phyloP scores from a whole-genome alignment of 2,797 vertebrate species.

The Acanthurus tractus region DNA sequence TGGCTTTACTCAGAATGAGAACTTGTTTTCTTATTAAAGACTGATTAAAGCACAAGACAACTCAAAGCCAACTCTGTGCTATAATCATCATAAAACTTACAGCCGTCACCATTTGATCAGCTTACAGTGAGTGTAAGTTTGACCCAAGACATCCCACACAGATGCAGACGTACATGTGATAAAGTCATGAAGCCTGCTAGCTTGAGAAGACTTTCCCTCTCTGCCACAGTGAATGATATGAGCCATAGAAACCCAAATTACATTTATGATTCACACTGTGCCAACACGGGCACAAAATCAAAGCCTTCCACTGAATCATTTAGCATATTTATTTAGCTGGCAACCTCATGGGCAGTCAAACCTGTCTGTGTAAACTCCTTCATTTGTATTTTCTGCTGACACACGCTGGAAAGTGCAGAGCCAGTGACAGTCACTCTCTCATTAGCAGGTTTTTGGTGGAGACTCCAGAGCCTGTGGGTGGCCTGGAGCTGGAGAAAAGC shows the following conservation, averaged over 20 bases:
- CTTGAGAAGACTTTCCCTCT: conserved; percentile 66
- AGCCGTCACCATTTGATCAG: conserved; percentile 9
- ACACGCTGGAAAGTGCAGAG: conserved; percentile 74
- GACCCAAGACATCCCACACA: conserved; percentile 23
- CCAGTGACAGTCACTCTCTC: conserved; percentile 79
- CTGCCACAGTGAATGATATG: conserved; percentile 72
- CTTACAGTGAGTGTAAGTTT: not conserved
- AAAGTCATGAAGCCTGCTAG: conserved; percentile 50
- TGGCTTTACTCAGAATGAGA: conserved; percentile 23
- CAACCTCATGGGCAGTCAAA: conserved; percentile 68
- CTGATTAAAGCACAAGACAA: conserved; percentile 34
- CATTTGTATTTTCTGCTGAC: conserved; percentile 78
- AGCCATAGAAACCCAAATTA: conserved; percentile 74
- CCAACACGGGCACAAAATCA: conserved; percentile 74
- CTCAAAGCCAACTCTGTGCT: conserved; percentile 27
- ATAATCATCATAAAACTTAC: conserved; percentile 25
- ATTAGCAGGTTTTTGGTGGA: conserved; percentile 75
- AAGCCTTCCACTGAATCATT: conserved; percentile 79
- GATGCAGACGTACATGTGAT: conserved; percentile 46
- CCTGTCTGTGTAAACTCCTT: conserved; percentile 74
- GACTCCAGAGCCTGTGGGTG: conserved; percentile 76
- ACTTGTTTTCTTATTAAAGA: conserved; percentile 15
- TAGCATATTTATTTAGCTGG: conserved; percentile 80
- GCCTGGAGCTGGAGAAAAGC: conserved; percentile 66
- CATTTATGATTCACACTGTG: conserved; percentile 73